These are phyloP conservation scores for Suncus etruscus DNA, from an alignment of 2,113 vertebrate genomes.

Conservation along the genomic window DNA sequence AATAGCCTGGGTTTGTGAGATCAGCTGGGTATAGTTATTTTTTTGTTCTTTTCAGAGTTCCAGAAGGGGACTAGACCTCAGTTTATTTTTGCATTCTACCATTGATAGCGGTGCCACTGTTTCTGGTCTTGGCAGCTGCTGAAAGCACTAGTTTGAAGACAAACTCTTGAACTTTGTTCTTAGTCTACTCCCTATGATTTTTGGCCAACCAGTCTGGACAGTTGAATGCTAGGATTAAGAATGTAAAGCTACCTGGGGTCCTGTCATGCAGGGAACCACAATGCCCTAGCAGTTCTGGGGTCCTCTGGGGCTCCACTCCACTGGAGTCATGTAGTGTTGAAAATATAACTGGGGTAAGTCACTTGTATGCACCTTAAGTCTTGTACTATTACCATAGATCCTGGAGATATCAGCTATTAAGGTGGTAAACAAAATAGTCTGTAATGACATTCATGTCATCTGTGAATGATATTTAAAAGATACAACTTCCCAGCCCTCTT, in stretches of 20 bases:
- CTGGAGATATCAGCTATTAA: not conserved
- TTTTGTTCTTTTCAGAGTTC: too few relatives aligned
- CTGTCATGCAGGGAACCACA: too few relatives aligned
- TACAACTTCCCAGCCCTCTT: not conserved
- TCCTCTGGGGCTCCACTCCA: too few relatives aligned
- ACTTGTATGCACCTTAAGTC: not conserved
- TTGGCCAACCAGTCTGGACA: too few relatives aligned
- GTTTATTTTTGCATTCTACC: not conserved
- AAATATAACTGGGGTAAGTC: too few relatives aligned
- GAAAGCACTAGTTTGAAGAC: not conserved
- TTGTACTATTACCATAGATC: not conserved
- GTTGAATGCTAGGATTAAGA: too few relatives aligned
- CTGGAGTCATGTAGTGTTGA: too few relatives aligned
- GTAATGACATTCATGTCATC: not conserved
- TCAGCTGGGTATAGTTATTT: not conserved
- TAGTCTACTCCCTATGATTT: too few relatives aligned
- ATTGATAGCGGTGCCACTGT: accelerated
- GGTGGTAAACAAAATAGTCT: not conserved
- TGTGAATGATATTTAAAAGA: not conserved
- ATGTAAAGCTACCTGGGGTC: too few relatives aligned
- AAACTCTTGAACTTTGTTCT: too few relatives aligned
- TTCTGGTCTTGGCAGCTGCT: not conserved
- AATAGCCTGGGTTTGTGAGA: not conserved
- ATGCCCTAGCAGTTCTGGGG: too few relatives aligned
- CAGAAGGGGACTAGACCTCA: too few relatives aligned